Evolutionary conservation across 2,797 vertebrate genomes (phyloP).

Genomic region (Cyclopterus lumpus): DNA sequence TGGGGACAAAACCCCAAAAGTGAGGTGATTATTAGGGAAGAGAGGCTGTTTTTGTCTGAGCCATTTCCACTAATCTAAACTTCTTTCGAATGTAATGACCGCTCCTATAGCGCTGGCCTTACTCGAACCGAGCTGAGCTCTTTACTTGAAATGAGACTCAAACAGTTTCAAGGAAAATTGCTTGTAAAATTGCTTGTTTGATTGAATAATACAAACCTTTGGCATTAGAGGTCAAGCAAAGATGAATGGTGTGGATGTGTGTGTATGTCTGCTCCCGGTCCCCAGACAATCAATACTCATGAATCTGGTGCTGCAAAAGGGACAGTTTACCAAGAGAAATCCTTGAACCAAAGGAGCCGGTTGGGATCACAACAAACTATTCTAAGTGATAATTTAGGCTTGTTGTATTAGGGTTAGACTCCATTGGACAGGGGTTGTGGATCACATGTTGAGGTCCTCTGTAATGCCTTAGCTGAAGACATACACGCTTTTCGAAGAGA

Average conservation of each 20-base stretch:
- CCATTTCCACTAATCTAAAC: constrained; percentile 48
- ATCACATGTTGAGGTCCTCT: constrained; percentile 21
- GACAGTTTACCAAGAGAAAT: constrained; percentile 52
- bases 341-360: constrained; percentile 16
- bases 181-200: constrained; percentile 64
- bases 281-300: constrained; percentile 70
- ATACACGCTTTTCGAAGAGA: constrained; percentile 10
- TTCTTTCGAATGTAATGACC: constrained; percentile 53
- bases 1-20: constrained; percentile 32
- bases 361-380: constrained; percentile 11
- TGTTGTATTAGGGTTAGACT: constrained; percentile 28
- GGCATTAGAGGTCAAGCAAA: constrained; percentile 71
- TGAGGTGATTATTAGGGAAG: constrained; percentile 49
- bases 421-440: constrained; percentile 1
- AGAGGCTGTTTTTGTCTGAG: constrained; percentile 49
- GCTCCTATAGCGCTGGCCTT: constrained; percentile 20
- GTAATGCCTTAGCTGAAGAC: constrained; percentile 1
- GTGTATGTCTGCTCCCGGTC: constrained; percentile 28
- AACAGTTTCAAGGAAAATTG: constrained; percentile 57
- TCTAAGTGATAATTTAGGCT: constrained; percentile 46
- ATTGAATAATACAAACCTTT: constrained; percentile 75
- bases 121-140: constrained; percentile 20
- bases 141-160: constrained; percentile 51
- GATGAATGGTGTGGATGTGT: constrained; percentile 55
- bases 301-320: constrained; percentile 52